Evolutionary conservation across 2,113 vertebrate genomes (phyloP), one percentile per base, ranked within the genome.

Genomic region (Patagioenas fasciata): DNA sequence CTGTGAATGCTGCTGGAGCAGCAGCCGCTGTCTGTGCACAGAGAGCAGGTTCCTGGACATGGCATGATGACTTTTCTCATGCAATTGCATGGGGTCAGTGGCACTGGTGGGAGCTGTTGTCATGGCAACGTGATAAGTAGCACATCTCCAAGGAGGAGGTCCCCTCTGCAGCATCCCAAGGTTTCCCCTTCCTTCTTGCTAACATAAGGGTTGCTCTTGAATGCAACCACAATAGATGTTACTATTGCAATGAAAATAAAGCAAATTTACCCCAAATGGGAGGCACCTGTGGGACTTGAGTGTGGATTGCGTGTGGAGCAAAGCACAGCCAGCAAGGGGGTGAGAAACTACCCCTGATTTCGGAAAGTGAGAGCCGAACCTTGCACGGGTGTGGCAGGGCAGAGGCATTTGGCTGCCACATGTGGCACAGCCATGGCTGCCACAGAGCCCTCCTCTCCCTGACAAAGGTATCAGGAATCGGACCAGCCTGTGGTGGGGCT

Each of bases 391-490:
- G 66, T 38, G 75, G 57, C 29, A 29, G 84, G 40, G 3, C 75
- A 11, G 71, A 47, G 92, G 72, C 4, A 2, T 15, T 64, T 0
- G 5, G 47, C 48, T 42, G 7, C 29, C 1, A 12, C 34, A 1
- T 2, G 32, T 25, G 53, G 38, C 61, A 57, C 38, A 47, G 74
- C 34, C 7, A 0, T 2, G 29, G 38, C 84, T 81, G 73, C 32
- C 69, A 23, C 42, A 7, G 17, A 0, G 0, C 48, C 42, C 71
- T 15, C 18, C 42, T 44, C 15, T 80, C n/a, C n/a, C 61, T 0
- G 11, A 1, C 0, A 2, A 57, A 31, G 25, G 6, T 4, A 9
- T 2, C 2, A 0, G 61, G 20, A 57, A 11, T 3, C 21, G 9
- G 38, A 20, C 13, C 24, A 1, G 23, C 6, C 64, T 1, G 32